A percentile compares a stretch with the other conserved stretches of the same genome.
Evolutionary conservation across 2,888 invertebrate genomes (phyloP).

Genomic region (Octonoba sinensis): DNA sequence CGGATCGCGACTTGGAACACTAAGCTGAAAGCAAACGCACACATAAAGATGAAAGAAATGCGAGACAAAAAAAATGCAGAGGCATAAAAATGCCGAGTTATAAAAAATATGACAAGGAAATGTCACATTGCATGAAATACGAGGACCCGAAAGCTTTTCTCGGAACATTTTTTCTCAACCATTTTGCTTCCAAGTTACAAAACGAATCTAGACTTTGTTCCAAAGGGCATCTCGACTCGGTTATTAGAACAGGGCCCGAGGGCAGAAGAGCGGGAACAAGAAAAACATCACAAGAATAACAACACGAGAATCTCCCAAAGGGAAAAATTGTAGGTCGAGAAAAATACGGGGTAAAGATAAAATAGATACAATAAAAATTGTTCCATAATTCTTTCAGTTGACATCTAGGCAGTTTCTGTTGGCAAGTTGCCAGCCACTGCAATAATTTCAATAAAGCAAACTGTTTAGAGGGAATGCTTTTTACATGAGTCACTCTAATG

Average conservation of each 20-base stretch:
- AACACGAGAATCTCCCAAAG: slow-evolving; percentile 9
- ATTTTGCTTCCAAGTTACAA: slow-evolving; percentile 2
- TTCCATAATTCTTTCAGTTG: slow-evolving; percentile 43
- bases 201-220: slow-evolving; percentile 13
- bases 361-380: slow-evolving; percentile 26
- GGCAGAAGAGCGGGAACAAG: slow-evolving; percentile 28
- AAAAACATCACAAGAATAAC: slow-evolving; percentile 17
- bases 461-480: no score
- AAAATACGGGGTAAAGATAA: slow-evolving; percentile 11
- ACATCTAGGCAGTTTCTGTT: slow-evolving; percentile 33
- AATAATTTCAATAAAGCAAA: no score
- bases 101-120: slow-evolving; percentile 26
- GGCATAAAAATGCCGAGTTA: background rate
- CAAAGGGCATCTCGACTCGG: slow-evolving; percentile 16
- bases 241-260: slow-evolving; percentile 42
- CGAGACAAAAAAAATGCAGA: slow-evolving; percentile 7
- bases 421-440: slow-evolving; percentile 30
- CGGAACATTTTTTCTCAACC: slow-evolving; percentile 9
- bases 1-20: no score
- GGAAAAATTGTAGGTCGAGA: slow-evolving; percentile 12
- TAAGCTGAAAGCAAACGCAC: no score
- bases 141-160: slow-evolving; percentile 35
- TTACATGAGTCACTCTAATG: no score
- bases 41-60: background rate
- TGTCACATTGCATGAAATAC: slow-evolving; percentile 44